These are phyloP conservation scores for Griposia aprilina DNA, from an alignment of 2,888 invertebrate genomes.

Conservation along the genomic window DNA sequence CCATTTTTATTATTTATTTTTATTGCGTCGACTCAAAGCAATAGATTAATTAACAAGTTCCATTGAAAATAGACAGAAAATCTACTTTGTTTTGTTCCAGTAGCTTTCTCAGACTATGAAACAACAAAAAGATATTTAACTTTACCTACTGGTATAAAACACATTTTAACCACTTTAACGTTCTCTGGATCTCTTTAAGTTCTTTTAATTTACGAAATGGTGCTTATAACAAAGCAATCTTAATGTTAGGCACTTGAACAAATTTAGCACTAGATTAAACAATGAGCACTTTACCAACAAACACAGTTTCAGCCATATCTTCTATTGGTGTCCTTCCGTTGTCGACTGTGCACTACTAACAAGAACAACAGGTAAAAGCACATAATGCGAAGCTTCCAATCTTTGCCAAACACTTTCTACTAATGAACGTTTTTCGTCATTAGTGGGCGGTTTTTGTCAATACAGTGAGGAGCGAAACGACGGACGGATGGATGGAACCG, in stretches of 20 bases:
- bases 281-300: slow-evolving; percentile 81
- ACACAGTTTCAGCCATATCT: slow-evolving; percentile 84
- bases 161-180: slow-evolving; percentile 31
- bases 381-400: slow-evolving; percentile 75
- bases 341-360: slow-evolving; percentile 80
- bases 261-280: slow-evolving; percentile 37
- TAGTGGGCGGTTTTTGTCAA: slow-evolving; percentile 74
- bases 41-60: neutral
- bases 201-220: slow-evolving; percentile 29
- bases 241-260: slow-evolving; percentile 39
- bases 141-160: slow-evolving; percentile 7
- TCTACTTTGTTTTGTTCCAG: neutral
- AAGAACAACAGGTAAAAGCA: slow-evolving; percentile 79
- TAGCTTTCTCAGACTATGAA: neutral
- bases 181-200: slow-evolving; percentile 18
- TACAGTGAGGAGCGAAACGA: slow-evolving; percentile 66
- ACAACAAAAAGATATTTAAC: slow-evolving; percentile 9
- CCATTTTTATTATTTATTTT: slow-evolving; percentile 18
- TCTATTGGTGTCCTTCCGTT: slow-evolving; percentile 78
- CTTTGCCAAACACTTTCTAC: slow-evolving; percentile 84
- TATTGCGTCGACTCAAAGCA: slow-evolving; percentile 10
- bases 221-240: slow-evolving; percentile 24
- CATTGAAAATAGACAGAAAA: neutral
- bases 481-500: slow-evolving; percentile 70
- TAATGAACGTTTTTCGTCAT: slow-evolving; percentile 80